Evolutionary conservation across 2,113 vertebrate species (phyloP).

Genomic region (Notothenia coriiceps): DNA sequence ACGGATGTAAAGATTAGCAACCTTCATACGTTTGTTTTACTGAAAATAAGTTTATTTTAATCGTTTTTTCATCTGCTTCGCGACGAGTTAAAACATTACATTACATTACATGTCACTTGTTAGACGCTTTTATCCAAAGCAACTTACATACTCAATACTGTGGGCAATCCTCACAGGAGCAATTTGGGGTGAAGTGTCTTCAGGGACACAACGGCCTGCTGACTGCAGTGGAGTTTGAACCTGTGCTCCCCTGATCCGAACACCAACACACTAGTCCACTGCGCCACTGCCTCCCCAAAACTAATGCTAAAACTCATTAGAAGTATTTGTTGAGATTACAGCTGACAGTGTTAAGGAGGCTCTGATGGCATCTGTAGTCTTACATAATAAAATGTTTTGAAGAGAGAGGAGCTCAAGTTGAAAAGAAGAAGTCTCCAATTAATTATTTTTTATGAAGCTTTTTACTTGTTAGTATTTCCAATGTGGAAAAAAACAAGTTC

Average conservation of each 20-base stretch:
- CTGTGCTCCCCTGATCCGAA: no score
- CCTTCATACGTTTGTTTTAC: neutral
- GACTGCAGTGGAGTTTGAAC: no score
- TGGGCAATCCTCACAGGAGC: no score
- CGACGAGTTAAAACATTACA: neutral
- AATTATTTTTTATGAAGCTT: neutral
- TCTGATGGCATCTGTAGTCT: neutral
- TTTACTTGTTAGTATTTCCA: neutral
- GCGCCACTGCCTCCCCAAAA: neutral
- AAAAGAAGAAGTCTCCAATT: neutral
- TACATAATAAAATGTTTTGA: constrained; percentile 1
- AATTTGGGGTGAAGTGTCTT: no score
- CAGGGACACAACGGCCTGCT: no score
- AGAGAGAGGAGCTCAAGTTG: neutral
- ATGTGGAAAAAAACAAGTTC: neutral
- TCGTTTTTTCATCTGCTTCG: neutral
- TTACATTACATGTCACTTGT: no score
- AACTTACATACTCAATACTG: no score
- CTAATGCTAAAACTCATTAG: no score
- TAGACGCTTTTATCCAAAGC: no score
- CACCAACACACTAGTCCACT: no score
- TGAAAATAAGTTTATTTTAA: neutral
- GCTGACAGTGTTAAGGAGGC: neutral
- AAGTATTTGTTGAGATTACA: no score
- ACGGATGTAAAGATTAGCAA: neutral